Base-by-base conservation (phyloP, 2,888 invertebrate species). In the Hetaerina titia region DNA sequence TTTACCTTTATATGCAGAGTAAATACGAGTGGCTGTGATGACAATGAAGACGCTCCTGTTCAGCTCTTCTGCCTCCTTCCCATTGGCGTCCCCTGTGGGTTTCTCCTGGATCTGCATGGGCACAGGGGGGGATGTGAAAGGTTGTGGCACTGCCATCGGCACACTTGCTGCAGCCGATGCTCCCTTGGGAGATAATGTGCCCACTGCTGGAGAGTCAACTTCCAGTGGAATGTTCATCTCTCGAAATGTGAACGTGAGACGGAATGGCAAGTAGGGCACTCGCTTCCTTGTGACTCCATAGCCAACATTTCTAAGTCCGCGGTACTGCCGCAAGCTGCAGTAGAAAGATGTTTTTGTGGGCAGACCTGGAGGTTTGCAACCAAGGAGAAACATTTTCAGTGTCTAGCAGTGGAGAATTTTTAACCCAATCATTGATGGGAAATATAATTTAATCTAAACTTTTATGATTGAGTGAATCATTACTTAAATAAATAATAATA, bases 1-100 rank as follows among this genome's bases (percentile, higher is more conserved):
- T 97, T 97, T 97, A 99, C 99, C 97, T 97, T 98, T 98, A 96
- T 98, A 99, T 22, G 98, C 98, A 15, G 98, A 98, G 96, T 97
- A 97, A 63, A 98, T 97, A 0, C 98, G 98, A 6, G 98, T 97
- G 2, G 98, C 98, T 95, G 98, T 98, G 95, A 98, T 97, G 88
- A 98, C 97, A 60, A 98, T 96, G 96, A 98, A 97, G 96, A 92
- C 57, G 31, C 97, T 97, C 25, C 97, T 97, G 95, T 97, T 97
- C 95, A 97, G 95, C 63, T 95, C 88, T 69, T 69, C 87, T 64
- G 60, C 81, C 94, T 95, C 81, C 95, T 95, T 92, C 25, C 11
- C 60, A 60, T 17, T n/a, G 74, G 64, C 17, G 22, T 92, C 92
- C 64, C 63, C 31, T 13, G 63, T 31, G 31, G 31, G 25, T 64